Evolutionary conservation across 2,888 invertebrate genomes (phyloP), one percentile per base, ranked within the genome.

Genomic region (Colostygia pectinataria): DNA sequence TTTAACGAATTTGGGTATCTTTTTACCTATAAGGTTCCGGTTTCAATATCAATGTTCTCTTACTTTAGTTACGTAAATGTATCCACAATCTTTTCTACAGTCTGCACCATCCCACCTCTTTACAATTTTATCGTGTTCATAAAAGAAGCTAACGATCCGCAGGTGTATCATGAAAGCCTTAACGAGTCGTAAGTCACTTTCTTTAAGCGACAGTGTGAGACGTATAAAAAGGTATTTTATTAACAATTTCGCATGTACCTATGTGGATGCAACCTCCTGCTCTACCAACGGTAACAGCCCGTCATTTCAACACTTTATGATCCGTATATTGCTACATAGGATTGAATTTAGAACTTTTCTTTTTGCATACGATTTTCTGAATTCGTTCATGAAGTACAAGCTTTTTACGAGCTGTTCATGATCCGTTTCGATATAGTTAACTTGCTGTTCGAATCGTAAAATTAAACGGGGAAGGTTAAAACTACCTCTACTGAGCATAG

Each of bases 161-260:
- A 58, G 52, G 56, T 64, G 65, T 58, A 60, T 70, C 72, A 71
- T 72, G 67, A 74, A 74, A 74, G 71, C 66, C 63, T 73, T 74
- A 68, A 71, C 64, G 66, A 71, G 65, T 70, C 59, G 61, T 64
- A 63, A 69, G 65, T 66, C 62, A 71, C 67, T 79, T 76, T 71
- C 73, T 65, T 70, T 72, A 71, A 71, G 68, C 69, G 64, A 65
- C 63, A 64, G 57, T 58, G 50, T 49, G 57, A 47, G 28, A 66
- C 63, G 55, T 66, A 74, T 76, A 76, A 78, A 78, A 64, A 73
- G 57, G 68, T 68, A 66, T 75, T 18, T 72, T 67, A 68, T 71
- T 76, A 75, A 77, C 76, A 77, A 76, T n/a, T n/a, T n/a, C n/a
- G n/a, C n/a, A n/a, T 78, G 77, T 66, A 66, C 55, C 50, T 59